phyloP scores from a whole-genome alignment of 64 coral and sea anemone species.

The Stichodactyla helianthus region DNA sequence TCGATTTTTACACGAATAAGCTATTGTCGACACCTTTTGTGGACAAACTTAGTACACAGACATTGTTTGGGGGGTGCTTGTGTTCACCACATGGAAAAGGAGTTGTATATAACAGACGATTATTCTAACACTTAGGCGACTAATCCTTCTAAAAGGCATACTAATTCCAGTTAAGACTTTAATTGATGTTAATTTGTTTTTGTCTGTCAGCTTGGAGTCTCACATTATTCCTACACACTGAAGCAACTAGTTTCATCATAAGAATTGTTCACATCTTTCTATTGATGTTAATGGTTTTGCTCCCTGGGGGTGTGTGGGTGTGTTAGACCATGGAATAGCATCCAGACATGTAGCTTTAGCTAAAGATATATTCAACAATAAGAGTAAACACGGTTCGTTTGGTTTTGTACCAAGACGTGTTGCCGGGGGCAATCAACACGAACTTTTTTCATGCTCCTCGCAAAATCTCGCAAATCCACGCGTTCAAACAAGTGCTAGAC shows the following conservation, averaged over 20 bases:
- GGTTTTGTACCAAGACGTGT: not conserved
- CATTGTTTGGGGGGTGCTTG: not conserved
- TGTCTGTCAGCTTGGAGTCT: not conserved
- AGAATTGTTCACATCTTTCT: not conserved
- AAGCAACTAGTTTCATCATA: not conserved
- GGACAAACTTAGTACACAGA: not conserved
- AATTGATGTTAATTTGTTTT: conserved; percentile 8
- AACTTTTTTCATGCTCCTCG: not conserved
- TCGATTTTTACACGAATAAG: not conserved
- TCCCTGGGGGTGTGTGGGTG: not conserved
- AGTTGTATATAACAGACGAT: not conserved
- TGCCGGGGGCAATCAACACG: not conserved
- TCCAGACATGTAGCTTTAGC: not conserved
- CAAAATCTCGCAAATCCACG: not conserved
- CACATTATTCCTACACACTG: not conserved
- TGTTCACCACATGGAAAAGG: conserved; percentile 4
- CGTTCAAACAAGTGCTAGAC: not conserved
- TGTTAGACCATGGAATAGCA: not conserved
- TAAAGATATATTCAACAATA: not conserved
- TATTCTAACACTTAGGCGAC: not conserved
- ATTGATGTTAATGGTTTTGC: not conserved
- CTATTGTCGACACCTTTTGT: not conserved
- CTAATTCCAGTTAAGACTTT: conserved; percentile 9
- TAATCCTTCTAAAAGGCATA: conserved; percentile 2
- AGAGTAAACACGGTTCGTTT: conserved; percentile 8